Evolutionary conservation across 2,797 vertebrate genomes (phyloP).

Genomic region (Momotus momota): DNA sequence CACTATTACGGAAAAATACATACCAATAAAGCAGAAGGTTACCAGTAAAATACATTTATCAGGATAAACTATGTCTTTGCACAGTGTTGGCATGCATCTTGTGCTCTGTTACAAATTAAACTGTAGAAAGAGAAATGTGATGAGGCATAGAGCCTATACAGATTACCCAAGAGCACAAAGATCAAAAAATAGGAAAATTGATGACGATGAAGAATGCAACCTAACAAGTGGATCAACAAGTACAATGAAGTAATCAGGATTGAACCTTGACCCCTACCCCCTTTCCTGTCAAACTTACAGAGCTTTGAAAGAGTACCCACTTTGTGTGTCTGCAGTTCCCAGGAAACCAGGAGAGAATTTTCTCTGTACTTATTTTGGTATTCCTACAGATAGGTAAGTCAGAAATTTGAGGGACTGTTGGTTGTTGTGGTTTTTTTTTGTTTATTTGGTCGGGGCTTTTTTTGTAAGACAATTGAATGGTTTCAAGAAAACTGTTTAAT

Average conservation of each 20-base stretch:
- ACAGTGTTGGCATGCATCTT: not conserved
- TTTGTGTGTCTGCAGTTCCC: not conserved
- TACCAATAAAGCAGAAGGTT: constrained; percentile 58
- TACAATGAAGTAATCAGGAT: not conserved
- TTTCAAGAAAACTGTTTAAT: not conserved
- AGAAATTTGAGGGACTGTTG: not conserved
- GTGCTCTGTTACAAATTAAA: constrained; percentile 30
- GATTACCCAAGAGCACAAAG: not conserved
- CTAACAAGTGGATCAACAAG: not conserved
- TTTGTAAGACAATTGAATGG: not conserved
- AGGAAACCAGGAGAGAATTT: not conserved
- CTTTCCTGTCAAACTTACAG: not conserved
- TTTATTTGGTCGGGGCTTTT: not conserved
- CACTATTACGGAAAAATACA: constrained; percentile 40
- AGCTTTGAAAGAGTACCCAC: not conserved
- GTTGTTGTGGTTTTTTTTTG: rapidly evolving
- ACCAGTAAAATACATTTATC: constrained; percentile 60
- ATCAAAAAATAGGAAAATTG: not conserved
- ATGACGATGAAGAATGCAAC: not conserved
- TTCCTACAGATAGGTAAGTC: not conserved
- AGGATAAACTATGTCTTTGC: constrained; percentile 51
- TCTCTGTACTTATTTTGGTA: not conserved
- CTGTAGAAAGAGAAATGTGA: not conserved
- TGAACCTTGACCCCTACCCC: not conserved
- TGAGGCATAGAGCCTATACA: not conserved